These are phyloP conservation scores for Danio albolineatus DNA, from an alignment of 2,797 vertebrate species.

Conservation along the genomic window DNA sequence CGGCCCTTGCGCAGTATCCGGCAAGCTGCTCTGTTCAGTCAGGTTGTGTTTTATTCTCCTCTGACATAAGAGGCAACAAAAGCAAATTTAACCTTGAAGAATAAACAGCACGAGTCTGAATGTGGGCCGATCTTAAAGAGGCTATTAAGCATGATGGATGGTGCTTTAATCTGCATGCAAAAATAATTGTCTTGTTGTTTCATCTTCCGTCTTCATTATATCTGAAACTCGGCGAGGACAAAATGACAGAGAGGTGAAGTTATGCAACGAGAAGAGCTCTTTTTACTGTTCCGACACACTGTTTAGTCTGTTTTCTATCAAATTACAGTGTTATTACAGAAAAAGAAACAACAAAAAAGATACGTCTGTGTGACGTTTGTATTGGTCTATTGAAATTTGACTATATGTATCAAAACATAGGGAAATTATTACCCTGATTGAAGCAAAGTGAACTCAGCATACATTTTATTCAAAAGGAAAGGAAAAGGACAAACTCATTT, in stretches of 20 bases:
- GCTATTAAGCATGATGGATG: conserved; percentile 84
- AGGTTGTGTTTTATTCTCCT: conserved; percentile 31
- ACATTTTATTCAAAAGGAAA: conserved; percentile 23
- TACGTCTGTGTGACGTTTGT: not conserved
- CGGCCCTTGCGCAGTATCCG: not conserved
- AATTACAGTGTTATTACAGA: not conserved
- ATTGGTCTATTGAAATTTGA: conserved; percentile 23
- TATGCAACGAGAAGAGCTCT: conserved; percentile 36
- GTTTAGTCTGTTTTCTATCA: not conserved
- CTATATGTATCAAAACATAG: conserved; percentile 26
- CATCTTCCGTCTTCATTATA: conserved; percentile 84
- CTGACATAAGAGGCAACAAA: conserved; percentile 61
- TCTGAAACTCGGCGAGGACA: conserved; percentile 65
- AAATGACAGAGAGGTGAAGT: conserved; percentile 48
- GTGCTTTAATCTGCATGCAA: conserved; percentile 79
- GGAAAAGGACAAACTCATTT: conserved; percentile 43
- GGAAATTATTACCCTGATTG: conserved; percentile 14
- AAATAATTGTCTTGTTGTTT: conserved; percentile 79
- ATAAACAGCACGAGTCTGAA: conserved; percentile 70
- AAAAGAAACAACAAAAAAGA: not conserved
- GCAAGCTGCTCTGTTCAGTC: conserved; percentile 5
- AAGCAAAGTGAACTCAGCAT: conserved; percentile 8
- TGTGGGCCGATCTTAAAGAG: conserved; percentile 77
- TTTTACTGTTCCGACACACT: not conserved
- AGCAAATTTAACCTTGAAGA: conserved; percentile 80